Evolutionary conservation across 2,113 vertebrate species (phyloP), one percentile per base, ranked within the genome.

Genomic region (Synchiropus splendidus): DNA sequence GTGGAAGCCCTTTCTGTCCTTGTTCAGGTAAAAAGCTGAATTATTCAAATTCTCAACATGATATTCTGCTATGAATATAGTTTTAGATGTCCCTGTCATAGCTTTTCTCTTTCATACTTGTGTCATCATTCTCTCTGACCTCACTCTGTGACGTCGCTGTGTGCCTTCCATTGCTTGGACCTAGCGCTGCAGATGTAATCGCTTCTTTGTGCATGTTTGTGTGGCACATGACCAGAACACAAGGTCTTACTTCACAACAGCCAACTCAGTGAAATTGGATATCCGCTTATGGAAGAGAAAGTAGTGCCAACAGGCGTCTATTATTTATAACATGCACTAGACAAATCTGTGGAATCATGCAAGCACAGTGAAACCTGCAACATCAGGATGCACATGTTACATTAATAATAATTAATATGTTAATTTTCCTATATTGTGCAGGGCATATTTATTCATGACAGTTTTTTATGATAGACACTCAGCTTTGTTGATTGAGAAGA

Each of bases 11-110:
- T 88, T 6, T 71, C 72, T 31, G 65, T 79, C 18, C 83, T 79
- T 53, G 74, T 84, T 48, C 72, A 87, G 85, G 86, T 88, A 27
- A 27, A 27, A n/a, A n/a, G n/a, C 77, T 17, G 38, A 1, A 42
- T 8, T 16, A 37, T n/a, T n/a, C n/a, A n/a, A n/a, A n/a, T n/a
- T n/a, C n/a, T n/a, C n/a, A n/a, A n/a, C n/a, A n/a, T n/a, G n/a
- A n/a, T n/a, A n/a, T n/a, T n/a, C n/a, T n/a, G n/a, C n/a, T n/a
- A n/a, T n/a, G n/a, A n/a, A n/a, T n/a, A n/a, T n/a, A n/a, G n/a
- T n/a, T n/a, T n/a, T n/a, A n/a, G n/a, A n/a, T n/a, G n/a, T n/a
- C n/a, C 33, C 12, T 10, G n/a, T 27, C 42, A 12, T 18, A n/a
- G n/a, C n/a, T n/a, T n/a, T n/a, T n/a, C 6, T 30, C 13, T 27